phyloP scores from a whole-genome alignment of 1,140 invertebrate species.

The Drosophila kikkawai region DNA sequence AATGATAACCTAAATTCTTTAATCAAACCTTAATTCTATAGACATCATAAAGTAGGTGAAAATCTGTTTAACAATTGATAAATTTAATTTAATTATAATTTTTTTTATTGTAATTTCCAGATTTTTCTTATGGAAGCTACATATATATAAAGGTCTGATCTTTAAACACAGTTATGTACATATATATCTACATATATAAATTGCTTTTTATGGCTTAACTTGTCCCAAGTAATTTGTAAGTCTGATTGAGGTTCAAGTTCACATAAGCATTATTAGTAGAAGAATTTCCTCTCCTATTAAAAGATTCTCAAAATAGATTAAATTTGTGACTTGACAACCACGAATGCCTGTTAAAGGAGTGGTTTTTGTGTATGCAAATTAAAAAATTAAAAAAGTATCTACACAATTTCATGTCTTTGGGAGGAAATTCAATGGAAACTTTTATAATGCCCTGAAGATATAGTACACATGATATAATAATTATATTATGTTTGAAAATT shows the following conservation, averaged over 20 bases:
- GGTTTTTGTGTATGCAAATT: not conserved
- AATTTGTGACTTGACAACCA: slow-evolving; percentile 1
- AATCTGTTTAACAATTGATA: too few relatives aligned
- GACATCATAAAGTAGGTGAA: too few relatives aligned
- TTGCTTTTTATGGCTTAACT: not conserved
- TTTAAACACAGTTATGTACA: too few relatives aligned
- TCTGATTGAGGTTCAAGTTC: slow-evolving; percentile 39
- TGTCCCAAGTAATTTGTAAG: slow-evolving; percentile 1
- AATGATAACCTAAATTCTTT: too few relatives aligned
- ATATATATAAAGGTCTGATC: not conserved
- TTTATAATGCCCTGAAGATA: not conserved
- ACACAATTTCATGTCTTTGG: not conserved
- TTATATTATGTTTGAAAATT: too few relatives aligned
- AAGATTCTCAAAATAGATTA: slow-evolving; percentile 14
- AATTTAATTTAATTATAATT: too few relatives aligned
- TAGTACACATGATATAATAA: too few relatives aligned
- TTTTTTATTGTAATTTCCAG: too few relatives aligned
- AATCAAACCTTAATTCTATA: too few relatives aligned
- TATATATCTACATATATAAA: too few relatives aligned
- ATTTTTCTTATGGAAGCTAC: not conserved
- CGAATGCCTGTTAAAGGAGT: not conserved
- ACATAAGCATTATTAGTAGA: slow-evolving; percentile 3
- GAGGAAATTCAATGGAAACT: not conserved
- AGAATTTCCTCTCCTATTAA: slow-evolving; percentile 15
- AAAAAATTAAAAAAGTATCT: not conserved